These are phyloP conservation scores for Tinea pellionella DNA, from an alignment of 2,888 invertebrate species.

Conservation along the genomic window DNA sequence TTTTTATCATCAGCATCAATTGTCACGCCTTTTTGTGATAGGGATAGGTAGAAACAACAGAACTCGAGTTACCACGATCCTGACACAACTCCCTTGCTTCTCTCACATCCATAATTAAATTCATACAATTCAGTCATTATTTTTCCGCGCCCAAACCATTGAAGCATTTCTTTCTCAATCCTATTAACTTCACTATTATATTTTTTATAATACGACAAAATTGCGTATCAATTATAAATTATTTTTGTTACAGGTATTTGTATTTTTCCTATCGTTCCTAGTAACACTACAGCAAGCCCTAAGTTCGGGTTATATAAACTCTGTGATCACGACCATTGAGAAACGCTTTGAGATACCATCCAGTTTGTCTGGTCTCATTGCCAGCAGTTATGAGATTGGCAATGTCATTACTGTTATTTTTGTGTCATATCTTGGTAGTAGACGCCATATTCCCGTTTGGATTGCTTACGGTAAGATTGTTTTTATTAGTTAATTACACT, in stretches of 20 bases:
- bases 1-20: too few species aligned
- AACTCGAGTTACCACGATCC: too few species aligned
- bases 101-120: too few species aligned
- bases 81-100: too few species aligned
- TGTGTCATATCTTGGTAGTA: conserved; percentile 93
- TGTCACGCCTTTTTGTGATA: too few species aligned
- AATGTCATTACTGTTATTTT: conserved; percentile 96
- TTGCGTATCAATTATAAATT: too few species aligned
- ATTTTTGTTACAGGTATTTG: conserved; percentile 78
- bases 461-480: conserved; percentile 83
- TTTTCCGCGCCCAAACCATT: too few species aligned
- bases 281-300: conserved; percentile 91
- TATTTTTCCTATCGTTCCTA: conserved; percentile 87
- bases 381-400: conserved; percentile 95
- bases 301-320: conserved; percentile 92
- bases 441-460: conserved; percentile 94
- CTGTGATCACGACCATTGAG: conserved; percentile 97
- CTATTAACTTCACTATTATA: too few species aligned
- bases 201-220: too few species aligned
- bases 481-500: not conserved
- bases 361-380: conserved; percentile 91
- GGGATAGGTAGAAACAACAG: too few species aligned
- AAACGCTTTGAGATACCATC: conserved; percentile 95
- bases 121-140: too few species aligned
- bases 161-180: too few species aligned